These are phyloP conservation scores for Drosophila parthenogenetica DNA, from an alignment of 2,888 invertebrate genomes.

Conservation along the genomic window DNA sequence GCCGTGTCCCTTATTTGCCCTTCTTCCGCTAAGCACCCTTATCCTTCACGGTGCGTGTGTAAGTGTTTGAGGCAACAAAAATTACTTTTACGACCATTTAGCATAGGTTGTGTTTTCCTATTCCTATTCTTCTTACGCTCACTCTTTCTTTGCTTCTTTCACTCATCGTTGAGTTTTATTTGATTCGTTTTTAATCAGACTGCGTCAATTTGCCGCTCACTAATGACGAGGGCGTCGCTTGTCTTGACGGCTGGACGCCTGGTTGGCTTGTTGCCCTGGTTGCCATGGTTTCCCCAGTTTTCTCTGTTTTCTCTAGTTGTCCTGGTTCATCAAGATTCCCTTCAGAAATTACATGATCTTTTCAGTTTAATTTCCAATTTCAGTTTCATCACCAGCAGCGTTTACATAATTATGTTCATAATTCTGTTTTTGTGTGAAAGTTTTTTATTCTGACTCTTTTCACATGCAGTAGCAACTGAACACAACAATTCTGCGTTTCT, in stretches of 20 bases:
- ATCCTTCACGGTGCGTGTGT: conserved; percentile 25
- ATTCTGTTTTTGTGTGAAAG: conserved; percentile 3
- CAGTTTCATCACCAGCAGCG: conserved; percentile 41
- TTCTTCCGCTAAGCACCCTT: conserved; percentile 62
- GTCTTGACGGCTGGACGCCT: conserved; percentile 25
- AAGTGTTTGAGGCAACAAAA: conserved; percentile 49
- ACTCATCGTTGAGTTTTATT: conserved; percentile 53
- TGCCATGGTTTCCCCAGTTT: background rate
- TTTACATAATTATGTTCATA: conserved; percentile 46
- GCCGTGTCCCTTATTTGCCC: conserved; percentile 60
- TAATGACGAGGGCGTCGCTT: conserved; percentile 57
- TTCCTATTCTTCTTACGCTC: conserved; percentile 24
- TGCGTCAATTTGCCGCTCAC: conserved; percentile 64
- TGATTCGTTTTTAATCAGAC: conserved; percentile 75
- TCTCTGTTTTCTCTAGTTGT: background rate
- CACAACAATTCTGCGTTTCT: conserved; percentile 24
- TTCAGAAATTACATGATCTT: background rate
- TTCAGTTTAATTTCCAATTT: conserved; percentile 28
- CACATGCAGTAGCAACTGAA: conserved; percentile 4
- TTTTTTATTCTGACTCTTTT: conserved; percentile 1
- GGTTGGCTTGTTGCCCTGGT: conserved; percentile 3
- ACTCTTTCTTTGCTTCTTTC: conserved; percentile 1
- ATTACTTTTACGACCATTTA: conserved; percentile 72
- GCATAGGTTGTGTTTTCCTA: conserved; percentile 61
- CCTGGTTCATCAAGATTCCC: background rate